phyloP scores from a whole-genome alignment of 2,888 invertebrate genomes.

The Euphydryas editha region DNA sequence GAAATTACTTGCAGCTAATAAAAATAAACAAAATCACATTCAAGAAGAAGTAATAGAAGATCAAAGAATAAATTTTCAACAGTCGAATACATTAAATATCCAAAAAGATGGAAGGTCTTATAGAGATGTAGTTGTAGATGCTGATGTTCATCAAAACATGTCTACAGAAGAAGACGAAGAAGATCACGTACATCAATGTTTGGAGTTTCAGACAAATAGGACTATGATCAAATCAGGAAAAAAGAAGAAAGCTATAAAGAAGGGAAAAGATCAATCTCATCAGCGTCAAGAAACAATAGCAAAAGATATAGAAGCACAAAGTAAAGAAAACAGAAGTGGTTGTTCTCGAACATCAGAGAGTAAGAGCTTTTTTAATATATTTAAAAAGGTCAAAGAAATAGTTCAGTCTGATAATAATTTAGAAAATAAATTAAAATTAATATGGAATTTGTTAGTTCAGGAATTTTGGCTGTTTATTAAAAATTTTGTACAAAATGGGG shows the following conservation, averaged over 20 bases:
- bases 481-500: neutral
- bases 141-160: neutral
- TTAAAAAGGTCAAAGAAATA: neutral
- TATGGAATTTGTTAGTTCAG: neutral
- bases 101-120: neutral
- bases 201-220: neutral
- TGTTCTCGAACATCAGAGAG: too few species aligned
- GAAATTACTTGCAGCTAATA: neutral
- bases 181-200: neutral
- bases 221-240: neutral
- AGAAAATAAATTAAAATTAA: too few species aligned
- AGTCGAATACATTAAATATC: neutral
- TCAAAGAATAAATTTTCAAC: neutral
- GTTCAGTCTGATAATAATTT: neutral
- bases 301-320: too few species aligned
- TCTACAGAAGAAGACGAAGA: neutral
- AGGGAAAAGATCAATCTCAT: neutral
- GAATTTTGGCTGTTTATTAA: neutral
- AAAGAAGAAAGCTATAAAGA: neutral
- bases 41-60: neutral
- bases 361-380: neutral
- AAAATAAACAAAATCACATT: neutral
- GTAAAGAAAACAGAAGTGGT: neutral
- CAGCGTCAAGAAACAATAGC: too few species aligned
- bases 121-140: neutral